Conservation (phyloP, 2,888 invertebrate genomes). For the Toxonevra muliebris region DNA sequence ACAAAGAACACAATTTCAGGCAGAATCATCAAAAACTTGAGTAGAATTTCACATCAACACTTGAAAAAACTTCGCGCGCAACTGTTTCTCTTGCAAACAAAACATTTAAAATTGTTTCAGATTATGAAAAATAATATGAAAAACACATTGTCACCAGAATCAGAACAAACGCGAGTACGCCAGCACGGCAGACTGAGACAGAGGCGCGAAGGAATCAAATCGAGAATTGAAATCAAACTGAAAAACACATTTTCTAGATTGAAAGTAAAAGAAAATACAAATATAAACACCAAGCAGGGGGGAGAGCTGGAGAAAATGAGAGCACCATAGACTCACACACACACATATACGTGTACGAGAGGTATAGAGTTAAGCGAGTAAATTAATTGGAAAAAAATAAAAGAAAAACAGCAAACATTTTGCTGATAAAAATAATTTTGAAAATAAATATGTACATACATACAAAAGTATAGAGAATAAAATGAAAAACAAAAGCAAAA, state of each 20-base stretch:
- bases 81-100: too few relatives aligned
- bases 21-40: too few relatives aligned
- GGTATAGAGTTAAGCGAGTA: neutral
- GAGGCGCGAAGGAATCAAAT: neutral
- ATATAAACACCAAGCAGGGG: neutral
- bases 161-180: too few relatives aligned
- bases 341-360: neutral
- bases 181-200: too few relatives aligned
- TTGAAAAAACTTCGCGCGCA: too few relatives aligned
- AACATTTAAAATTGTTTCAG: too few relatives aligned
- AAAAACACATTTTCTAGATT: constrained; percentile 2
- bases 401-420: constrained; percentile 25
- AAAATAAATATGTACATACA: constrained; percentile 4
- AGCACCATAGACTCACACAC: neutral
- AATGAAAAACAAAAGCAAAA: too few relatives aligned
- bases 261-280: neutral
- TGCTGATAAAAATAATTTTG: constrained; percentile 35
- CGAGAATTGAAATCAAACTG: constrained; percentile 1
- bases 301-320: constrained; percentile 14
- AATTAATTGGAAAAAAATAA: constrained; percentile 19
- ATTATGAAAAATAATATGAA: too few relatives aligned
- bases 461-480: neutral
- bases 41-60: too few relatives aligned
- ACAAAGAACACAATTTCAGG: too few relatives aligned
- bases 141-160: too few relatives aligned